Base-by-base conservation (phyloP, 2,113 vertebrate species). In the Leptocoma aspasia region DNA sequence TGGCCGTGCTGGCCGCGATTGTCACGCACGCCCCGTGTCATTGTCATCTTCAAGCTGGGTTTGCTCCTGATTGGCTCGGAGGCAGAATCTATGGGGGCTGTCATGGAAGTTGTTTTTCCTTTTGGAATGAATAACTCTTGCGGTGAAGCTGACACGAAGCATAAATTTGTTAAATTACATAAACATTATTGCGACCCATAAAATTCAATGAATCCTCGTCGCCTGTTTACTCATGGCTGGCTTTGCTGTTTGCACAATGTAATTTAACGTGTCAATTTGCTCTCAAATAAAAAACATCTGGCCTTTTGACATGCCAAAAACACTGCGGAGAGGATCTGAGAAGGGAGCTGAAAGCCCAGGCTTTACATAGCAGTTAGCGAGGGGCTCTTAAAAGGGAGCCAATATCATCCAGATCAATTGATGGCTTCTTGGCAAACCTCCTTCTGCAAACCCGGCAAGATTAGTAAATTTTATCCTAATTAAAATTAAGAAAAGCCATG, bases 241-340 rank as follows among this genome's bases (percentile, higher is more conserved):
- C 97, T 97, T 93, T 96, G 93, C 97, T 98, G 97, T 98, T 98
- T 98, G 97, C 97, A 97, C 97, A 98, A 97, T 97, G 97, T 96
- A 97, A 97, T 98, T 97, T 97, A 98, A 98, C 96, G 97, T 98
- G 98, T 98, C 98, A 97, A 98, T 98, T 98, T 98, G 96, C 98
- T 96, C 96, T 97, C 97, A 98, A 98, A 99, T 98, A 97, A 96
- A 97, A 98, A 98, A 98, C 98, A 98, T 98, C 98, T 99, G 98
- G 98, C 97, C 93, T 83, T 97, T 96, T 96, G 97, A 97, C 95
- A 96, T 88, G 98, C 96, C 98, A 98, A 98, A 96, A 97, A 96
- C 96, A 73, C 96, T 96, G 97, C 97, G 91, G 92, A 90, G 96
- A 97, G 83, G 97, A 98, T 96, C 96, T 97, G 97, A 96, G 94